Evolutionary conservation across 35 echinoderm and acorn worm genomes (phyloP).

Genomic region (Ophioderma brevispina): DNA sequence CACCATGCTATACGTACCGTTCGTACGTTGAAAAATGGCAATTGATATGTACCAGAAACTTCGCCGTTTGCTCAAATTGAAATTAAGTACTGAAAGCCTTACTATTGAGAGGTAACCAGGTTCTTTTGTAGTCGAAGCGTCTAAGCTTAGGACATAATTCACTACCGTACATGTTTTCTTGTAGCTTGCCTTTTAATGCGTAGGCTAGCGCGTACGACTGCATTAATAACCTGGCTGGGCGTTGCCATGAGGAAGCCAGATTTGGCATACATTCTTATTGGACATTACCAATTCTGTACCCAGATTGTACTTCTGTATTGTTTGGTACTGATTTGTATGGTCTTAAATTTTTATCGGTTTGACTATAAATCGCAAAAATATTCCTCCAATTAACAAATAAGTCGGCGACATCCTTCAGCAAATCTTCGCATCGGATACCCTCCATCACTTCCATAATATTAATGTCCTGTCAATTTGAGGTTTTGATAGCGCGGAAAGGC

Average conservation of each 20-base stretch:
- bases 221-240: constrained; percentile 9
- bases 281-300: neutral
- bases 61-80: constrained; percentile 26
- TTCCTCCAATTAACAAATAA: no score
- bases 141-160: neutral
- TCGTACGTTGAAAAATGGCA: neutral
- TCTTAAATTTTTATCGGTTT: neutral
- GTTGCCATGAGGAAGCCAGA: neutral
- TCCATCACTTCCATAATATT: no score
- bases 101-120: no score
- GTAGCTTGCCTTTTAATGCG: neutral
- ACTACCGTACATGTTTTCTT: neutral
- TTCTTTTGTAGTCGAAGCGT: neutral
- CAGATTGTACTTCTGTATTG: neutral
- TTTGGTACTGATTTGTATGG: neutral
- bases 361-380: constrained; percentile 23
- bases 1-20: neutral
- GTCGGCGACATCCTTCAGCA: no score
- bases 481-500: no score
- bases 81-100: neutral
- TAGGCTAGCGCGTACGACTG: constrained; percentile 27
- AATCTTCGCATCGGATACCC: no score
- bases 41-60: neutral
- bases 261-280: neutral
- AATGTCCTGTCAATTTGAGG: no score